Conservation (phyloP, 2,797 vertebrate species). For the Sandelia bainsii region DNA sequence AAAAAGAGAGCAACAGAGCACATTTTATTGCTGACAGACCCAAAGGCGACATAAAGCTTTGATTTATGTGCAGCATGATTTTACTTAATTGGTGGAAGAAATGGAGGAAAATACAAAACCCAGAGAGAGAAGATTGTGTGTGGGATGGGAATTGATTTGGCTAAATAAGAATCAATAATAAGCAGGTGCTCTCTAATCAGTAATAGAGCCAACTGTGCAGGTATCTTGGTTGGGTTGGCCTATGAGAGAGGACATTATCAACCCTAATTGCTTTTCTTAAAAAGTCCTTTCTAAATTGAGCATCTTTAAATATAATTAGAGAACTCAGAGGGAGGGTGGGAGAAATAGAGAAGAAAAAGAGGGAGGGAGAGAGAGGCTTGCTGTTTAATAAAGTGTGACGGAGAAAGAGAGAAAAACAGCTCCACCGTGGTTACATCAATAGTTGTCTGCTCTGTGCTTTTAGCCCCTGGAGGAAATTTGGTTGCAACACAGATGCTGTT, state of each 20-base stretch:
- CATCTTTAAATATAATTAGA: conserved; percentile 5
- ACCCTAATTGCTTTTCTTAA: conserved; percentile 13
- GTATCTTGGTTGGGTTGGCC: conserved; percentile 13
- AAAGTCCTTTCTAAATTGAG: conserved; percentile 14
- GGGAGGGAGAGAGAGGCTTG: neutral
- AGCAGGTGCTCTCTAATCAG: conserved; percentile 37
- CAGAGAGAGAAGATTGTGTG: neutral
- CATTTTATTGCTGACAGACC: conserved; percentile 19
- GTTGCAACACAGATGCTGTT: conserved; percentile 30
- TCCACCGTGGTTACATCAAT: conserved; percentile 27
- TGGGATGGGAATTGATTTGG: conserved; percentile 28
- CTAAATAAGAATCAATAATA: conserved; percentile 28
- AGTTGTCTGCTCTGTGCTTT: conserved; percentile 3
- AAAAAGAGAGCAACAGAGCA: conserved; percentile 7
- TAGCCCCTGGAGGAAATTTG: conserved; percentile 16
- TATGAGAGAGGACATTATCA: conserved; percentile 24
- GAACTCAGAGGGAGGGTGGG: neutral
- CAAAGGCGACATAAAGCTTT: conserved; percentile 31
- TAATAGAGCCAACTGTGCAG: conserved; percentile 38
- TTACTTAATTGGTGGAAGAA: neutral
- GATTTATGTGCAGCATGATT: conserved; percentile 20
- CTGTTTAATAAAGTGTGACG: neutral
- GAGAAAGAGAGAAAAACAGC: neutral
- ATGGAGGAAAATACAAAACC: conserved; percentile 2
- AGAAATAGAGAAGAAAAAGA: neutral